phyloP scores from a whole-genome alignment of 2,113 vertebrate species.

The Vanacampus margaritifer region DNA sequence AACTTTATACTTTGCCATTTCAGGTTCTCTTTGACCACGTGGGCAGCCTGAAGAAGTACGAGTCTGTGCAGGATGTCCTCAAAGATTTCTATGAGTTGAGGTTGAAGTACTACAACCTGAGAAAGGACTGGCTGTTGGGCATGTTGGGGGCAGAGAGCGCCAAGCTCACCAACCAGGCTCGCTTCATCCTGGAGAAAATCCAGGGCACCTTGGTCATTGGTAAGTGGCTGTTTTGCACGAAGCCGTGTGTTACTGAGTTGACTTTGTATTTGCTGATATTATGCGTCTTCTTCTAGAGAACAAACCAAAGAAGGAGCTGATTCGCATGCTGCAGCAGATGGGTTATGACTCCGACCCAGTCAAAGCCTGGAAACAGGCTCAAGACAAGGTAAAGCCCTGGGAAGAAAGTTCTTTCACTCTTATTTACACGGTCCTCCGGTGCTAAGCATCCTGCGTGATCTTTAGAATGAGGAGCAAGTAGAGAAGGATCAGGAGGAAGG shows the following conservation, averaged over 20 bases:
- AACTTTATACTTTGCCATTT: not conserved
- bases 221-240: conserved; percentile 66
- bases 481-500: conserved; percentile 57
- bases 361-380: conserved; percentile 88
- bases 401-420: not conserved
- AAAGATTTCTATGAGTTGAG: conserved; percentile 91
- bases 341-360: conserved; percentile 95
- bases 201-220: conserved; percentile 91
- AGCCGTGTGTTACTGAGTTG: not conserved
- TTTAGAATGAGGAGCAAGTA: conserved; percentile 32
- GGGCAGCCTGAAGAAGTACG: conserved; percentile 92
- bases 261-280: not conserved
- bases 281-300: conserved; percentile 78
- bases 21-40: conserved; percentile 96
- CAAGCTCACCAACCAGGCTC: conserved; percentile 92
- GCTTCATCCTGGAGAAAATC: conserved; percentile 98
- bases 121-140: conserved; percentile 92
- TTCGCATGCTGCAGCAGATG: conserved; percentile 85
- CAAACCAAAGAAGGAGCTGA: conserved; percentile 96
- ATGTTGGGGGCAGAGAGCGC: conserved; percentile 88
- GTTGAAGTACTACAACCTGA: conserved; percentile 85
- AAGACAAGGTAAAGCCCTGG: conserved; percentile 82
- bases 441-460: not conserved
- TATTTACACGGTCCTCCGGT: not conserved
- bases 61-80: conserved; percentile 83